Percentiles rank a stretch among this genome's conserved stretches.
These are phyloP conservation scores for Sebastes diaconus DNA, from an alignment of 2,797 vertebrate genomes.

Conservation along the genomic window DNA sequence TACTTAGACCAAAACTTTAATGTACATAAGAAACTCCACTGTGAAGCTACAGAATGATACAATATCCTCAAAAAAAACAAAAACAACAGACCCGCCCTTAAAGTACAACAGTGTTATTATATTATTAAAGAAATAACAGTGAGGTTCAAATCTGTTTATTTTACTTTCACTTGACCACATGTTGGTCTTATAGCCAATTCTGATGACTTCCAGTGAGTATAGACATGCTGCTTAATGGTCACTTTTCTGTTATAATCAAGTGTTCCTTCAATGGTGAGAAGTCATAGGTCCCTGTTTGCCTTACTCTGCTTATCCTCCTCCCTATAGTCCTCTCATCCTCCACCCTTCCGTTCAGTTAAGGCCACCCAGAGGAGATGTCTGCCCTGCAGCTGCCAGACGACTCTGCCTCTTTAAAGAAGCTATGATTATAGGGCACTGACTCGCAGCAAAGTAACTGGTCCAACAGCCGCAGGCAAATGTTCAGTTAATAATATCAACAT, in stretches of 20 bases:
- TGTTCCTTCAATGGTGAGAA: neutral
- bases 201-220: neutral
- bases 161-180: neutral
- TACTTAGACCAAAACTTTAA: too few species aligned
- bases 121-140: neutral
- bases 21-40: too few species aligned
- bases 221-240: neutral
- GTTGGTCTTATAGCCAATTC: neutral
- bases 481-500: neutral
- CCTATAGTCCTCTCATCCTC: neutral
- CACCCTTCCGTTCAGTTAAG: neutral
- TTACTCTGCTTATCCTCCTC: neutral
- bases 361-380: constrained; percentile 10
- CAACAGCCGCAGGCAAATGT: neutral
- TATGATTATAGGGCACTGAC: constrained; percentile 20
- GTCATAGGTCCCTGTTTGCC: neutral
- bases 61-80: too few species aligned
- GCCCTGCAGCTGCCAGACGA: constrained; percentile 27
- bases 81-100: neutral
- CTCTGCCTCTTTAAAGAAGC: constrained; percentile 15
- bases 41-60: too few species aligned
- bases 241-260: neutral
- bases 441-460: neutral
- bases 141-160: neutral
- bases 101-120: neutral